Conservation (phyloP, 2,113 vertebrate species). For the Equus przewalskii region DNA sequence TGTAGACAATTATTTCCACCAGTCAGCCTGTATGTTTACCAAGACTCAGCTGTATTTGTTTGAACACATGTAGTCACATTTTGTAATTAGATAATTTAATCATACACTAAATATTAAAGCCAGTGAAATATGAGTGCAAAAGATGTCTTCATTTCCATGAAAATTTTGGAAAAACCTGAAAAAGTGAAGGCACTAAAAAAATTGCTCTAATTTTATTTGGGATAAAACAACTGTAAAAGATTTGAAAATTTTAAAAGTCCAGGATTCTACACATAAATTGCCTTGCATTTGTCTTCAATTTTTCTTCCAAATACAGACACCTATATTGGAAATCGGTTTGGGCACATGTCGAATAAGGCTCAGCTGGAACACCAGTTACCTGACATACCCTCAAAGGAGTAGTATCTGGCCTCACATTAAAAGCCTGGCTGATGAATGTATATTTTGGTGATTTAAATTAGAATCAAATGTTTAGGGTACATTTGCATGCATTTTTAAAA, state of each 20-base stretch:
- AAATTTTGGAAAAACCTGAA: neutral
- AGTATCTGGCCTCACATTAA: neutral
- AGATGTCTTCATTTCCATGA: neutral
- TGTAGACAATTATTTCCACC: neutral
- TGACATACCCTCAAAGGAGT: neutral
- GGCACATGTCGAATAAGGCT: neutral
- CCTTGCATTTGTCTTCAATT: neutral
- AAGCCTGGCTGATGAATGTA: neutral
- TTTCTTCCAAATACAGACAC: neutral
- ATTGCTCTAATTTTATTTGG: neutral
- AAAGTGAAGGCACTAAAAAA: neutral
- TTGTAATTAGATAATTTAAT: neutral
- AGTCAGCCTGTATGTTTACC: neutral
- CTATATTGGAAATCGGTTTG: neutral
- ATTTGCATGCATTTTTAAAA: neutral
- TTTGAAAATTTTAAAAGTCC: neutral
- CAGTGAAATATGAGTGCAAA: neutral
- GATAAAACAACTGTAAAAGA: slow-evolving; percentile 8
- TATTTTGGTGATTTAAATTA: neutral
- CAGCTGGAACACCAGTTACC: neutral
- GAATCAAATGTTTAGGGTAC: neutral
- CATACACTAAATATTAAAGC: neutral
- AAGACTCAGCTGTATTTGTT: neutral
- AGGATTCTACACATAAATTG: neutral
- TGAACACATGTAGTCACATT: neutral